Evolutionary conservation across 2,797 vertebrate genomes (phyloP).

Genomic region (Hybognathus amarus): DNA sequence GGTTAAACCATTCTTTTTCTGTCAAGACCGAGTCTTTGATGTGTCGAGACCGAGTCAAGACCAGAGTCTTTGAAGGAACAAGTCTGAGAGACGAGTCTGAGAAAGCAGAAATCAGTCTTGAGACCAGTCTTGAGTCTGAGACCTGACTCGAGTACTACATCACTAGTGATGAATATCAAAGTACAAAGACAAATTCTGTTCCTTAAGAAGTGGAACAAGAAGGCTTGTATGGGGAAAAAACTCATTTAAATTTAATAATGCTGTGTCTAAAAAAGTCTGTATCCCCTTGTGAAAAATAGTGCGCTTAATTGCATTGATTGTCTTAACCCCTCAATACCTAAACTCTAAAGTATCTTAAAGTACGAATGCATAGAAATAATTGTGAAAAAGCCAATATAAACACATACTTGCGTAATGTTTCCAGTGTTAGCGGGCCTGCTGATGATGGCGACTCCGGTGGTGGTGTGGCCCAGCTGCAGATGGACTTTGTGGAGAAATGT

Average conservation of each 20-base stretch:
- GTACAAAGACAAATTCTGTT: neutral
- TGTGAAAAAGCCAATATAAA: neutral
- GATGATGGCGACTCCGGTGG: slow-evolving; percentile 19
- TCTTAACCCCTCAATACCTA: neutral
- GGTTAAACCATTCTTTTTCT: too few species aligned
- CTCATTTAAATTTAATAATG: neutral
- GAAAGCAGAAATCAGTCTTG: too few species aligned
- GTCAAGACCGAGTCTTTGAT: too few species aligned
- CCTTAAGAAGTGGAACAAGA: neutral
- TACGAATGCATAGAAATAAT: neutral
- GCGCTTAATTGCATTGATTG: neutral
- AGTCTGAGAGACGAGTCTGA: too few species aligned
- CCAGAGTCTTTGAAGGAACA: too few species aligned
- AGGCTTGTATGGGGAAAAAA: neutral
- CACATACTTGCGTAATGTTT: neutral
- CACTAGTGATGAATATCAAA: neutral
- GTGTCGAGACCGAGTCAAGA: too few species aligned
- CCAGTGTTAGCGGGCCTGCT: slow-evolving; percentile 42
- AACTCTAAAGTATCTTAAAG: neutral
- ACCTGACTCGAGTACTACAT: too few species aligned
- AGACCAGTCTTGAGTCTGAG: too few species aligned
- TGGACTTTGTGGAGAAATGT: slow-evolving; percentile 76
- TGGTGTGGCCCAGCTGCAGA: slow-evolving; percentile 68
- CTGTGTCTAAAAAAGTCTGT: neutral
- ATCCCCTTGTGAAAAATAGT: neutral